A percentile compares a stretch with the other conserved stretches of the same genome.
phyloP scores from a whole-genome alignment of 2,888 invertebrate species.

The Meta bourneti region DNA sequence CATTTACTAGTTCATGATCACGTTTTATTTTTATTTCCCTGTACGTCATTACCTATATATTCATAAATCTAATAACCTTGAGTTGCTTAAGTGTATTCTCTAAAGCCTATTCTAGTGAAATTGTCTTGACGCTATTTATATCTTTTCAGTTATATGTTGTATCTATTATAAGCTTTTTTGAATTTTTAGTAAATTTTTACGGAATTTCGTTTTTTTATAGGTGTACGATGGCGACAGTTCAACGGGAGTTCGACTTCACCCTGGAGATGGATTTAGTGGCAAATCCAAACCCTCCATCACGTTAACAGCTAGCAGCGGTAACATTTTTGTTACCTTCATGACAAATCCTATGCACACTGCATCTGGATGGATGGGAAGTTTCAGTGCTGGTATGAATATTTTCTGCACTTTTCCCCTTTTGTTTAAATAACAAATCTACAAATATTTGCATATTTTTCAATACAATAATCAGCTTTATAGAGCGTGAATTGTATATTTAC shows the following conservation, averaged over 20 bases:
- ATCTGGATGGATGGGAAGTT: conserved; percentile 92
- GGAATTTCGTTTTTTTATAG: conserved; percentile 78
- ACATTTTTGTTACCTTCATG: conserved; percentile 92
- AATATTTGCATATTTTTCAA: neutral
- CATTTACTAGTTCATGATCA: too few species aligned
- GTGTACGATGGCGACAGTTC: conserved; percentile 94
- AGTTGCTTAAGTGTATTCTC: too few species aligned
- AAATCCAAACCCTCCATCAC: conserved; percentile 88
- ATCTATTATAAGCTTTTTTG: too few species aligned
- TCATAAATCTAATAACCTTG: too few species aligned
- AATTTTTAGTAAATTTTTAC: neutral
- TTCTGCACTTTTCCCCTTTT: neutral
- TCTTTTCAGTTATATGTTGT: too few species aligned
- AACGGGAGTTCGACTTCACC: conserved; percentile 88
- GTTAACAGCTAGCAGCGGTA: conserved; percentile 94
- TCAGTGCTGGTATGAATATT: conserved; percentile 88
- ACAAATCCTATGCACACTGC: conserved; percentile 93
- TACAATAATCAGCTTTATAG: neutral
- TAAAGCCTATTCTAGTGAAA: too few species aligned
- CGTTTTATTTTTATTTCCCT: too few species aligned
- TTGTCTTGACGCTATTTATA: too few species aligned
- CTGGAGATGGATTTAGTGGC: conserved; percentile 93
- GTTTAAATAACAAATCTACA: neutral
- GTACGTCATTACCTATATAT: too few species aligned
- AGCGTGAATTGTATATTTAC: neutral